A percentile compares a stretch with the other conserved stretches of the same genome.
These are phyloP conservation scores for Agrochola litura DNA, from an alignment of 2,888 invertebrate genomes.

Conservation along the genomic window DNA sequence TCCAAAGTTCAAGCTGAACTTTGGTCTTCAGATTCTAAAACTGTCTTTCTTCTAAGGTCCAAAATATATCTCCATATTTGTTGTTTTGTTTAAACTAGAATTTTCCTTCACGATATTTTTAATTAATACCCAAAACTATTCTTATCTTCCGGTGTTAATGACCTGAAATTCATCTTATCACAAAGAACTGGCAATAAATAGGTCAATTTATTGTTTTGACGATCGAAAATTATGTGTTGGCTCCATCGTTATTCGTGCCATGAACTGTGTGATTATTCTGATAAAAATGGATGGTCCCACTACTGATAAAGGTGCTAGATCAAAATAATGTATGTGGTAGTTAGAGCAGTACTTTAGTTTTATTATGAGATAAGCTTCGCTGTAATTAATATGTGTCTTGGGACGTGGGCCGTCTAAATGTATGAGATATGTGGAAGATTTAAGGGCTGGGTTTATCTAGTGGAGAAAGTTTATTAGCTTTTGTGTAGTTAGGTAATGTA, in stretches of 20 bases:
- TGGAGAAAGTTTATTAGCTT: constrained; percentile 48
- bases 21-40: not conserved
- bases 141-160: constrained; percentile 83
- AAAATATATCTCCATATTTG: not conserved
- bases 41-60: not conserved
- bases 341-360: constrained; percentile 62
- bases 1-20: not conserved
- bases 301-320: constrained; percentile 60
- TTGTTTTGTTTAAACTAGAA: not conserved
- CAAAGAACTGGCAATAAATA: constrained; percentile 83
- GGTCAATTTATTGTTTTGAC: constrained; percentile 84
- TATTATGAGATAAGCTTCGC: constrained; percentile 61
- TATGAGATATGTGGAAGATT: constrained; percentile 62
- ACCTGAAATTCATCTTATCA: constrained; percentile 84
- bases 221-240: constrained; percentile 78
- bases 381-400: constrained; percentile 66
- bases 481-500: constrained; percentile 6
- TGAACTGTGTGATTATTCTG: constrained; percentile 77
- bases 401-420: constrained; percentile 58
- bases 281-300: constrained; percentile 50
- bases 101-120: not conserved
- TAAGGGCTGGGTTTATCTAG: constrained; percentile 50
- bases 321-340: constrained; percentile 63
- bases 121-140: constrained; percentile 44
- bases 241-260: constrained; percentile 70